Conservation (phyloP, 2,797 vertebrate species). For the Paguma larvata region DNA sequence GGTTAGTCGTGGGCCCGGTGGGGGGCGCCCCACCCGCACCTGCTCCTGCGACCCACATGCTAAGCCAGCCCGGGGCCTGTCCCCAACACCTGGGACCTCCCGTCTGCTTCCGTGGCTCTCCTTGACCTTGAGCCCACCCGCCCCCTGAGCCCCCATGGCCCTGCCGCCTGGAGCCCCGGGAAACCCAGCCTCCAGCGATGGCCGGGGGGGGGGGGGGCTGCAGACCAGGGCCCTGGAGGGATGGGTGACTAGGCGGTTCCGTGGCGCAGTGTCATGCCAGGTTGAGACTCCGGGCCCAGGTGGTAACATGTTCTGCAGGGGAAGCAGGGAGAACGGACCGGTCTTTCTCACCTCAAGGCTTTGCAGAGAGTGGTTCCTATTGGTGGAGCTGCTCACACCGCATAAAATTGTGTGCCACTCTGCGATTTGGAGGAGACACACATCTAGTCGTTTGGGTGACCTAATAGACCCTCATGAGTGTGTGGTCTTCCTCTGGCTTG, state of each 20-base stretch:
- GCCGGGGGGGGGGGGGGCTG: rapidly evolving
- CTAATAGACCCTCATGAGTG: neutral
- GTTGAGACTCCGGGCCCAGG: neutral
- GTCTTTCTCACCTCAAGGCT: neutral
- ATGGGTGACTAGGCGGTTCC: rapidly evolving
- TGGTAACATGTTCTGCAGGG: neutral
- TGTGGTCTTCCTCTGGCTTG: neutral
- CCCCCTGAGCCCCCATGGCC: too few species aligned
- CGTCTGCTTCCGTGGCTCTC: neutral
- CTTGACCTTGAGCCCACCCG: neutral
- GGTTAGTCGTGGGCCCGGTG: neutral
- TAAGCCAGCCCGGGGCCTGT: neutral
- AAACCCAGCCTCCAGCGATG: neutral
- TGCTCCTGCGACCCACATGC: too few species aligned
- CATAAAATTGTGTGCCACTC: neutral
- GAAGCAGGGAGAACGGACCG: neutral
- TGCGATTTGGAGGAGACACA: neutral
- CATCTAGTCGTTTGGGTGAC: neutral
- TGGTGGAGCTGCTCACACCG: neutral
- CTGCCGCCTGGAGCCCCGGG: neutral
- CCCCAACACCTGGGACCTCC: neutral
- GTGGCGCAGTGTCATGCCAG: neutral
- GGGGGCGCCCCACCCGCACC: rapidly evolving
- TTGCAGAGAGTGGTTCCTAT: too few species aligned
- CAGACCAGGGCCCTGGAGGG: neutral